Base-by-base conservation (phyloP, 2,113 vertebrate genomes). In the Myodes glareolus region DNA sequence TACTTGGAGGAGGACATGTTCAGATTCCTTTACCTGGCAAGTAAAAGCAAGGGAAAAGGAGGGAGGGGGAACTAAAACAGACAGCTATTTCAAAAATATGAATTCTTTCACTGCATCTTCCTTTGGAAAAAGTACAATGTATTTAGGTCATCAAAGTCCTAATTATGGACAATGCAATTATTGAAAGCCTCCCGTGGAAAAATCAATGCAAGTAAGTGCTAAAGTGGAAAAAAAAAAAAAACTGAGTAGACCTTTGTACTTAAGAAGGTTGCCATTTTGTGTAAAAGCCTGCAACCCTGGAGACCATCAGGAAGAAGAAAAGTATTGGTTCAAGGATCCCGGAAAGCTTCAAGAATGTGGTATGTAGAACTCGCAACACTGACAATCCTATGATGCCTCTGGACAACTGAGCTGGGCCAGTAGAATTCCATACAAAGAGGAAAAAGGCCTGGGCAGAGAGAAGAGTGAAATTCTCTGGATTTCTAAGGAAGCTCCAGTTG, bases 351-450 rank as follows among this genome's bases (percentile, higher is more conserved):
- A 95, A 95, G 68, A 94, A 96, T 68, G 88, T 75, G 29, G 89
- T 95, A 97, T 96, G 88, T 97, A 77, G 85, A 97, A 95, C 10
- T 33, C 2, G 31, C 63, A 80, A 42, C 52, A 39, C n/a, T 94
- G 55, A 85, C 91, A 93, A 97, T 70, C 27, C 14, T 47, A 76
- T 72, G 77, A 95, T 97, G 96, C 68, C 96, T 97, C 78, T 95
- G 95, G 68, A n/a, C 77, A 90, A n/a, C 39, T 58, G 90, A 95
- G 55, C 19, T 87, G 75, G 42, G 25, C 68, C 63, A 93, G 94
- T 85, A 93, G 84, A 97, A 97, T 96, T 97, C 96, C 97, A 97
- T 63, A 76, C 42, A 39, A 77, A 90, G 90, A 75, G 75, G 76
- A 21, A 75, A 21, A 19, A 68, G 58, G 33, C 47, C 36, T 70